These are phyloP conservation scores for Hyposoter dolosus DNA, from an alignment of 2,888 invertebrate species.

Conservation along the genomic window DNA sequence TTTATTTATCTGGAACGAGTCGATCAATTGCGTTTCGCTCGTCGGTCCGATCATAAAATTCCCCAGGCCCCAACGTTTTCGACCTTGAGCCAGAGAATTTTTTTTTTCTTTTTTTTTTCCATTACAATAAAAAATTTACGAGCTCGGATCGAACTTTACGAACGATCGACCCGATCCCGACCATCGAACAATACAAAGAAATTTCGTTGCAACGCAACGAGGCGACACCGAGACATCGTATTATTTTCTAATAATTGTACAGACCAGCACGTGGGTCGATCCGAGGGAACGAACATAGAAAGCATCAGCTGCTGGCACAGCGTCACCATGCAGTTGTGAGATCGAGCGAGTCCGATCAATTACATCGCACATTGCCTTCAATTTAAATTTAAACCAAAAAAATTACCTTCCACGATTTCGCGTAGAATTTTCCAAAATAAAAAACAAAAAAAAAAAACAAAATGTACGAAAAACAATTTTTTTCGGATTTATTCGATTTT, in stretches of 20 bases:
- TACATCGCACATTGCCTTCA: conserved; percentile 5
- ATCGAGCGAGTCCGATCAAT: conserved; percentile 32
- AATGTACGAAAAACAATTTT: background rate
- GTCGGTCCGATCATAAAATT: too few relatives aligned
- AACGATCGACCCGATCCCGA: too few relatives aligned
- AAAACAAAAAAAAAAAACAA: too few relatives aligned
- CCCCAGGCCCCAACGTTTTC: too few relatives aligned
- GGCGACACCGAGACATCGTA: background rate
- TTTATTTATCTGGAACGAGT: background rate
- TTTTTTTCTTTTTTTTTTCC: too few relatives aligned
- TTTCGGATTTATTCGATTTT: background rate
- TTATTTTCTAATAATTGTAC: background rate
- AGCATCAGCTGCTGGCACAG: conserved; percentile 45
- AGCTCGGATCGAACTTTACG: too few relatives aligned
- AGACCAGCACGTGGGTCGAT: conserved; percentile 33
- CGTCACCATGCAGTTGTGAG: conserved; percentile 24
- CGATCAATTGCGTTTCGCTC: too few relatives aligned
- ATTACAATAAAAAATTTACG: too few relatives aligned
- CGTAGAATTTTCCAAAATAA: too few relatives aligned
- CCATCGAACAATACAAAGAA: too few relatives aligned
- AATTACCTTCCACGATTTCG: background rate
- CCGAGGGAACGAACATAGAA: conserved; percentile 11
- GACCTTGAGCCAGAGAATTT: too few relatives aligned
- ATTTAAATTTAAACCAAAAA: background rate
- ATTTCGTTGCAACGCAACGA: background rate